phyloP scores from a whole-genome alignment of 2,113 vertebrate species.

The Catharus bicknelli region DNA sequence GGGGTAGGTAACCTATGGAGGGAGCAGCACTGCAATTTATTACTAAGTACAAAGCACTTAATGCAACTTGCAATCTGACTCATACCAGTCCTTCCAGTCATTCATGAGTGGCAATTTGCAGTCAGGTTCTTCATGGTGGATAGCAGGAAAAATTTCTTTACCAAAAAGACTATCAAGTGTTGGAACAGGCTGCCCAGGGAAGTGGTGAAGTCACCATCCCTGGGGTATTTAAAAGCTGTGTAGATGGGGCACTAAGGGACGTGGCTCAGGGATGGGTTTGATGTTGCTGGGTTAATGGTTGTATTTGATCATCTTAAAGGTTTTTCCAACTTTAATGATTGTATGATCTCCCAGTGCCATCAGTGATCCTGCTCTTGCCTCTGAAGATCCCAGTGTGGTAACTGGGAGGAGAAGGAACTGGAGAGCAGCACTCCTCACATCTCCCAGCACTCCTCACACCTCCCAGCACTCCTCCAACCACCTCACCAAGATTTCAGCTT shows the following conservation, averaged over 20 bases:
- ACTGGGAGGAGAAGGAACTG: neutral
- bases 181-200: neutral
- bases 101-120: neutral
- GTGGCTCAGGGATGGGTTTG: neutral
- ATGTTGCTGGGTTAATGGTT: neutral
- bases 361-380: neutral
- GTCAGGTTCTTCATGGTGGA: neutral
- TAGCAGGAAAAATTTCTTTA: neutral
- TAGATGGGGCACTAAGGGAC: neutral
- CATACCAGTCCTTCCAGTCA: neutral
- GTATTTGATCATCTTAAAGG: neutral
- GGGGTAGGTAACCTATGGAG: neutral
- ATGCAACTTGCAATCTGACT: neutral
- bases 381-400: neutral
- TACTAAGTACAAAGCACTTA: neutral
- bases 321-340: neutral
- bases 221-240: neutral
- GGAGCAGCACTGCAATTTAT: neutral
- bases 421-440: neutral
- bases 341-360: neutral
- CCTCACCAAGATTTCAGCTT: neutral
- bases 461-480: neutral
- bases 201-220: neutral
- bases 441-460: neutral
- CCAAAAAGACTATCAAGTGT: neutral